A percentile compares a stretch with the other conserved stretches of the same genome.
These are phyloP conservation scores for Polietes domitor DNA, from an alignment of 2,888 invertebrate species.

Conservation along the genomic window DNA sequence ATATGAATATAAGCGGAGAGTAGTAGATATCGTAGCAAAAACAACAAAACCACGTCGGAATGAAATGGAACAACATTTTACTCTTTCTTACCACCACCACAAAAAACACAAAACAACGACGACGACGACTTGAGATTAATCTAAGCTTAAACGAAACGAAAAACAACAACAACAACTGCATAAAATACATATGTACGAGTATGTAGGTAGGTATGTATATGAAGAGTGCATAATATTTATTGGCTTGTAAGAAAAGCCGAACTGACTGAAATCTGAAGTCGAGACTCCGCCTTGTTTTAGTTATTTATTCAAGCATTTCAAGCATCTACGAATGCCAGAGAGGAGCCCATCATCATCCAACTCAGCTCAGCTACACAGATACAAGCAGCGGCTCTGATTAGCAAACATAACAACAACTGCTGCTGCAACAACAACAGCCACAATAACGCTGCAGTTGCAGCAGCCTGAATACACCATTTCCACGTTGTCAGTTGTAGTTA, in stretches of 20 bases:
- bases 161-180: neutral
- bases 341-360: slow-evolving; percentile 18
- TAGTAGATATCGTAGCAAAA: too few relatives aligned
- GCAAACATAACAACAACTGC: neutral
- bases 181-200: neutral
- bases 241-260: slow-evolving; percentile 8
- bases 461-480: neutral
- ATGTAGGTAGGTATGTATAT: neutral
- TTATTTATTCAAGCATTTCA: slow-evolving; percentile 38
- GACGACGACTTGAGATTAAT: slow-evolving; percentile 29
- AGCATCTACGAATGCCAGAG: slow-evolving; percentile 17
- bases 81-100: slow-evolving; percentile 23
- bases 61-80: slow-evolving; percentile 18
- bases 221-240: neutral
- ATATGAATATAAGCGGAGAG: slow-evolving; percentile 10
- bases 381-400: neutral
- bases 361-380: neutral
- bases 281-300: slow-evolving; percentile 38
- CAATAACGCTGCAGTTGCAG: neutral
- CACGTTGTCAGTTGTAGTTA: too few relatives aligned
- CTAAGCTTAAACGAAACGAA: slow-evolving; percentile 22
- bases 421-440: neutral
- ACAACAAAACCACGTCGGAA: neutral
- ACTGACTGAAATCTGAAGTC: neutral
- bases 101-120: too few relatives aligned